These are phyloP conservation scores for Hirtodrosophila trivittata DNA, from an alignment of 2,888 invertebrate genomes.

Conservation along the genomic window DNA sequence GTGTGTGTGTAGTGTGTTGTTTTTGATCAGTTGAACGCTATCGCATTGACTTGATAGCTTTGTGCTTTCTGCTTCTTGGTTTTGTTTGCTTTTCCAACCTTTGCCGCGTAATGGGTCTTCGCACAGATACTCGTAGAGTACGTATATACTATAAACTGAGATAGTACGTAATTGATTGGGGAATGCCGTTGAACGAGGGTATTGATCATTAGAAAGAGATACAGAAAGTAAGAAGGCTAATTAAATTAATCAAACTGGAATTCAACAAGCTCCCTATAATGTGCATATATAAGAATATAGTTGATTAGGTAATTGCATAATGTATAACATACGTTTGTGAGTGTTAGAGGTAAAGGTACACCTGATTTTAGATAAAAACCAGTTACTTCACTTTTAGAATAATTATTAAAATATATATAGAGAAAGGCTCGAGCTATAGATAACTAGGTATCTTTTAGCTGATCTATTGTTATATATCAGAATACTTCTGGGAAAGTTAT, in stretches of 20 bases:
- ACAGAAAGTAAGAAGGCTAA: conserved; percentile 18
- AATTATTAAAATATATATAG: too few relatives aligned
- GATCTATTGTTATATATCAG: too few relatives aligned
- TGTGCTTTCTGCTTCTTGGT: neutral
- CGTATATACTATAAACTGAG: conserved; percentile 11
- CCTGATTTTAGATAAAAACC: too few relatives aligned
- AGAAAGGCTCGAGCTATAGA: too few relatives aligned
- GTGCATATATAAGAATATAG: neutral
- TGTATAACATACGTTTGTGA: conserved; percentile 4
- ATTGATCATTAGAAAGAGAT: conserved; percentile 31
- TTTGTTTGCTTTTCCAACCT: conserved; percentile 5
- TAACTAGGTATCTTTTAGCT: too few relatives aligned
- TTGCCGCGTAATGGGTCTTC: conserved; percentile 18
- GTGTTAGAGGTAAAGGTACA: too few relatives aligned
- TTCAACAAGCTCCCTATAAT: conserved; percentile 1
- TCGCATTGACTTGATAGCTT: conserved; percentile 33
- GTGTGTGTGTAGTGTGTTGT: neutral
- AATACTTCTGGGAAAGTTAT: too few relatives aligned
- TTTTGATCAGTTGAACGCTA: too few relatives aligned
- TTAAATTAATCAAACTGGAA: conserved; percentile 24
- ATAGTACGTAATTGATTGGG: conserved; percentile 56
- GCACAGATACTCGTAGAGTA: too few relatives aligned
- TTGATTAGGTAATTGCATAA: conserved; percentile 13
- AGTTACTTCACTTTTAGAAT: too few relatives aligned
- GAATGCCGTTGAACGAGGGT: conserved; percentile 35